phyloP scores from a whole-genome alignment of 2,888 invertebrate species.

The Pristionchus mayeri region DNA sequence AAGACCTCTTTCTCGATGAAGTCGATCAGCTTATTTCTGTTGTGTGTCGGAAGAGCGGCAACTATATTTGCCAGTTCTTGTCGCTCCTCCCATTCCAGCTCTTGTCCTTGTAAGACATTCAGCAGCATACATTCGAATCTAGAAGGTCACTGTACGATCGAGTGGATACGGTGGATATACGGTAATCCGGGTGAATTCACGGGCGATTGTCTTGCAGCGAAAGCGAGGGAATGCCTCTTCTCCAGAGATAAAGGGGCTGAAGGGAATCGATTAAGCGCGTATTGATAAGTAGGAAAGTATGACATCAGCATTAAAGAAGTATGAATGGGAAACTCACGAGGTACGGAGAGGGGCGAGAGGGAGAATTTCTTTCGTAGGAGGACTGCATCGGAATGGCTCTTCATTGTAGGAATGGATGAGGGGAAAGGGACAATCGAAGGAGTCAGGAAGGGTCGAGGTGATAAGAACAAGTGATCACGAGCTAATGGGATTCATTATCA shows the following conservation, averaged over 20 bases:
- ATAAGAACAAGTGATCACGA: neutral
- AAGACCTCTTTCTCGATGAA: neutral
- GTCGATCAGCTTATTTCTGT: neutral
- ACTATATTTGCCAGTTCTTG: neutral
- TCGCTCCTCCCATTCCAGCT: slow-evolving; percentile 3
- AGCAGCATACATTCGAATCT: slow-evolving; percentile 6
- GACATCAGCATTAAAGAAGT: too few species aligned
- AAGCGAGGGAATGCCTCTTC: neutral
- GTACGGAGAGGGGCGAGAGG: neutral
- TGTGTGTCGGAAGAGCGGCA: neutral
- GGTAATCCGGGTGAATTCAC: neutral
- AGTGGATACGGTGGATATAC: neutral
- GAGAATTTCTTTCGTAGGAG: neutral
- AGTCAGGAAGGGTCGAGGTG: neutral
- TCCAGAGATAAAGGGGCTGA: neutral
- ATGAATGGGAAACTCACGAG: neutral
- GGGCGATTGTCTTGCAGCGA: neutral
- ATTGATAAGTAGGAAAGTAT: neutral
- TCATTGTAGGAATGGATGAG: neutral
- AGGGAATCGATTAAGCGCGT: neutral
- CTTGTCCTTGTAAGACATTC: neutral
- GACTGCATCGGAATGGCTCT: neutral
- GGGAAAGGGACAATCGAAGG: neutral
- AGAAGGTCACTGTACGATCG: neutral
- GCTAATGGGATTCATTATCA: too few species aligned